Conservation (phyloP, 2,113 vertebrate genomes). For the Jaculus jaculus region DNA sequence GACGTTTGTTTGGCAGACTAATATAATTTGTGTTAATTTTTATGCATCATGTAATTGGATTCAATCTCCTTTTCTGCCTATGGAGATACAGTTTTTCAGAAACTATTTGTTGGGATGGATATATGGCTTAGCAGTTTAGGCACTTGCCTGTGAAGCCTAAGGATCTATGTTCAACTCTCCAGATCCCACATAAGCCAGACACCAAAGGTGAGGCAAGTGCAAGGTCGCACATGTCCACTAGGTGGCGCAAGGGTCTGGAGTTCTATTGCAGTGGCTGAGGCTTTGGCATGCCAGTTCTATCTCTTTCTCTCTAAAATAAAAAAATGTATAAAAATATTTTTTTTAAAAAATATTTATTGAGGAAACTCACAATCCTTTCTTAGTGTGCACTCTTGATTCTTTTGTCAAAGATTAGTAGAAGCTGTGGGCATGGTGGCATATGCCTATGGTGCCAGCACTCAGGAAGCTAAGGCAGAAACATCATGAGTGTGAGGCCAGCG, state of each 20-base stretch:
- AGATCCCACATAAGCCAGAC: too few relatives aligned
- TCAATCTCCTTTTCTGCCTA: not conserved
- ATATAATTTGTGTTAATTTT: not conserved
- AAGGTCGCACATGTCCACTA: too few relatives aligned
- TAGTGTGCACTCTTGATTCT: not conserved
- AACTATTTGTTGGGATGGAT: not conserved
- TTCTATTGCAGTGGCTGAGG: too few relatives aligned
- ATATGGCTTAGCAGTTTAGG: too few relatives aligned
- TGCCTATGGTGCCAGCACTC: not conserved
- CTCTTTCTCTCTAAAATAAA: too few relatives aligned
- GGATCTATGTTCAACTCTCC: too few relatives aligned
- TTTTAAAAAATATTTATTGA: too few relatives aligned
- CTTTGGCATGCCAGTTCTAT: too few relatives aligned
- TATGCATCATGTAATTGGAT: not conserved
- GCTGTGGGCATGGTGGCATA: not conserved
- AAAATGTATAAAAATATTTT: too few relatives aligned
- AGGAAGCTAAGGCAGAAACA: not conserved
- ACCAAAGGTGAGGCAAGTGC: too few relatives aligned
- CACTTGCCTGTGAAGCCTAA: too few relatives aligned
- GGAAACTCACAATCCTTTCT: not conserved
- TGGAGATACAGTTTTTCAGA: not conserved
- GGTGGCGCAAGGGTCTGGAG: too few relatives aligned
- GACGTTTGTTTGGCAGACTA: not conserved
- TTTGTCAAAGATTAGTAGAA: not conserved
- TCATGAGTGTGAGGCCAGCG: not conserved